Evolutionary conservation across 2,797 vertebrate genomes (phyloP).

Genomic region (Hippoglossus hippoglossus): DNA sequence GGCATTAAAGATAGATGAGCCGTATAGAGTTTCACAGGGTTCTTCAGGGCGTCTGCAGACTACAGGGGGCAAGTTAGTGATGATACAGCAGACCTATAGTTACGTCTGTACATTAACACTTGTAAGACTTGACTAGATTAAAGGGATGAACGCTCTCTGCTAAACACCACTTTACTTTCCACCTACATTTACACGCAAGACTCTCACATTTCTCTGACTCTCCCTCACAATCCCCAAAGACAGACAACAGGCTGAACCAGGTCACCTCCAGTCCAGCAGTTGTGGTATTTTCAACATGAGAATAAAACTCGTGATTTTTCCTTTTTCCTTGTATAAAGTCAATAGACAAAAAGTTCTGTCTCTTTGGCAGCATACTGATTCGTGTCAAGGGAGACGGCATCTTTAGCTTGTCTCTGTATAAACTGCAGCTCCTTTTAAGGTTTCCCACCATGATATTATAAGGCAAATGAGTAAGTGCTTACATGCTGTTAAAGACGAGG

Average conservation of each 20-base stretch:
- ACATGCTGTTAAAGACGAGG: slow-evolving; percentile 84
- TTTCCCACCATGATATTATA: slow-evolving; percentile 82
- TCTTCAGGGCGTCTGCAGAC: slow-evolving; percentile 25
- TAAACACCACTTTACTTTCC: slow-evolving; percentile 67
- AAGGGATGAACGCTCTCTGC: slow-evolving; percentile 54
- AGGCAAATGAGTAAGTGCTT: slow-evolving; percentile 87
- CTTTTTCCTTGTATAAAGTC: slow-evolving; percentile 1
- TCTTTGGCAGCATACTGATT: slow-evolving; percentile 34
- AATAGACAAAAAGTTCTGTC: slow-evolving; percentile 24
- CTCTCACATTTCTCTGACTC: slow-evolving; percentile 39
- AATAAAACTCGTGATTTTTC: slow-evolving; percentile 14
- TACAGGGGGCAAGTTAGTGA: slow-evolving; percentile 36
- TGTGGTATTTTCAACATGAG: background rate
- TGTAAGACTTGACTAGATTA: slow-evolving; percentile 69
- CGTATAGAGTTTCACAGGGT: slow-evolving; percentile 46
- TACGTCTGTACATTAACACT: slow-evolving; percentile 65
- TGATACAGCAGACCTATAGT: slow-evolving; percentile 65
- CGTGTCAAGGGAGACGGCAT: slow-evolving; percentile 49
- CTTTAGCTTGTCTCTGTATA: slow-evolving; percentile 78
- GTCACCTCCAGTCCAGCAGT: slow-evolving; percentile 9
- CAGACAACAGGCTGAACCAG: slow-evolving; percentile 40
- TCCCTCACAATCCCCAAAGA: slow-evolving; percentile 19
- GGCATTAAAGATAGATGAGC: slow-evolving; percentile 12
- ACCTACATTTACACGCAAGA: slow-evolving; percentile 36
- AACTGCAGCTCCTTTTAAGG: slow-evolving; percentile 80